phyloP scores from a whole-genome alignment of 2,888 invertebrate genomes.

The Osedax frankpressi region DNA sequence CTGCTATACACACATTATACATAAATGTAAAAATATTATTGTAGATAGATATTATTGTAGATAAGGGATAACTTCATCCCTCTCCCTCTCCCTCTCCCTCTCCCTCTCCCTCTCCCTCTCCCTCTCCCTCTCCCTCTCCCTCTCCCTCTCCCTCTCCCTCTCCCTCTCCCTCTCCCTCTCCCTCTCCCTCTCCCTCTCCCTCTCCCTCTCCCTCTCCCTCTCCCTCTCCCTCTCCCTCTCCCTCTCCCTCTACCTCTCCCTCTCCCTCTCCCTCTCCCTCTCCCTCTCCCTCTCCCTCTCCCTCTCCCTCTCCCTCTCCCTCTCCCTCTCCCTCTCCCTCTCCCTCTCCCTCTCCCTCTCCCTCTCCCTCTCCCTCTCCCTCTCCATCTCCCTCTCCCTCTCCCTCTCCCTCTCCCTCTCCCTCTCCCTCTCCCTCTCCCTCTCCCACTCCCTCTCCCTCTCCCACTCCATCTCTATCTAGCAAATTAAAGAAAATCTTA shows the following conservation, averaged over 20 bases:
- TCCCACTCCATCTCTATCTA: not conserved
- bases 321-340: constrained; percentile 4
- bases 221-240: constrained; percentile 4
- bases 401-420: constrained; percentile 4
- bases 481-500: no score
- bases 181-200: constrained; percentile 4
- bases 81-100: constrained; percentile 4
- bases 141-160: constrained; percentile 4
- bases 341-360: constrained; percentile 4
- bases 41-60: no score
- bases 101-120: constrained; percentile 4
- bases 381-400: constrained; percentile 4
- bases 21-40: no score
- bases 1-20: no score
- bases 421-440: constrained; percentile 4
- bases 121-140: constrained; percentile 4
- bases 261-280: constrained; percentile 1
- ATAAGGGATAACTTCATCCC: no score
- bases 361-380: no score
- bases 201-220: constrained; percentile 4
- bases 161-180: constrained; percentile 4
- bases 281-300: constrained; percentile 4
- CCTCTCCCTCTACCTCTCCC: no score
- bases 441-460: constrained; percentile 4
- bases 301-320: constrained; percentile 4